Evolutionary conservation across 2,797 vertebrate species (phyloP), one percentile per base, ranked within the genome.

Genomic region (Megaceryle alcyon): DNA sequence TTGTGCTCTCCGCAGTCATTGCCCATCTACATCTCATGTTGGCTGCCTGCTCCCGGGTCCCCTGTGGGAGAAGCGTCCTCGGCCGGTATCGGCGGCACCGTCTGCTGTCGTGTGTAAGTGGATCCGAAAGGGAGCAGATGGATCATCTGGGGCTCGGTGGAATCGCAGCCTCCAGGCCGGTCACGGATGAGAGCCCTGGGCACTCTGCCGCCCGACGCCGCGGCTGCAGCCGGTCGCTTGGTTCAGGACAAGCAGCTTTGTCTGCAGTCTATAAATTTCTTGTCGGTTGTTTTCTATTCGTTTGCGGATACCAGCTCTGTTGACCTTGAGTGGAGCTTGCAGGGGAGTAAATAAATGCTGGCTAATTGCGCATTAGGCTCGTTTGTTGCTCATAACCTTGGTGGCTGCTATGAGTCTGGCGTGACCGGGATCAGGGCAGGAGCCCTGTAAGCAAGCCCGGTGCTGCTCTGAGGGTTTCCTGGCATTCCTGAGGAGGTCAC

Each of bases 331-430:
- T 73, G 78, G 51, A 44, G 93, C 80, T 76, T 29, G 86, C 84
- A 75, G 73, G 90, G 69, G 84, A 86, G 94, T 93, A 95, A 94
- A 94, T 96, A 96, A 93, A 86, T 2, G 78, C 72, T 76, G 20
- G 83, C 59, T 95, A 94, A 94, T 92, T 95, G 88, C 8, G 1
- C 65, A 10, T 92, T 92, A 82, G 91, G 83, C 70, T 85, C 28
- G 1, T 87, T 97, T 76, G 91, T 93, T 23, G 11, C 63, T 68
- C 15, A 14, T 54, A 88, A 82, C 96, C 95, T 95, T 92, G 92
- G 84, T 0, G 22, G 31, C 9, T 41, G 87, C 48, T 11, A 56
- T 1, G 31, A 33, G 83, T 60, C 81, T 89, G 0, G 10, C 1
- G 59, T 90, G 96, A 95, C 88, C 66, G 49, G 51, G 82, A 86